These are phyloP conservation scores for Nemurella pictetii DNA, from an alignment of 2,888 invertebrate genomes.

Conservation along the genomic window DNA sequence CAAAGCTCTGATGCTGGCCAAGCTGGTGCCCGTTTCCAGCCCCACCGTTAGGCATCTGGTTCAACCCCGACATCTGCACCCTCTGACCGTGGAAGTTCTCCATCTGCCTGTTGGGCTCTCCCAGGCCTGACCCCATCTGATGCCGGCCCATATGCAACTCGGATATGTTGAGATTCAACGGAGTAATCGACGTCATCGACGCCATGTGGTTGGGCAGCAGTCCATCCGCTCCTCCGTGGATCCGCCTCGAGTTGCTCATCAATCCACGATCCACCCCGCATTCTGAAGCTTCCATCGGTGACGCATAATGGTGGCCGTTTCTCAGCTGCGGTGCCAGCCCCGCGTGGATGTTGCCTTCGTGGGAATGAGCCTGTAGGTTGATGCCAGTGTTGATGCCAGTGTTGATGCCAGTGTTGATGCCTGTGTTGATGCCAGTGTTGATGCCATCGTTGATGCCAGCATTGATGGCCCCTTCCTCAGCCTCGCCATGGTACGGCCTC, in stretches of 20 bases:
- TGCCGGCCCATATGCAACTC: slow-evolving; percentile 37
- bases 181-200: slow-evolving; percentile 31
- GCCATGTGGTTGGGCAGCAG: slow-evolving; percentile 33
- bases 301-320: slow-evolving; percentile 12
- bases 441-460: too few relatives aligned
- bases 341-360: background rate
- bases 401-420: background rate
- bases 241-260: slow-evolving; percentile 32
- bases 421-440: too few relatives aligned
- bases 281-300: background rate
- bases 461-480: too few relatives aligned
- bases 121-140: slow-evolving; percentile 24
- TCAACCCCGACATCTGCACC: background rate
- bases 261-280: slow-evolving; percentile 20
- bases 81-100: slow-evolving; percentile 18
- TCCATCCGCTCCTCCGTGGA: slow-evolving; percentile 10
- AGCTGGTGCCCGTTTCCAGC: slow-evolving; percentile 32
- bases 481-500: background rate
- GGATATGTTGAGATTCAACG: slow-evolving; percentile 40
- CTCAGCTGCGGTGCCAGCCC: background rate
- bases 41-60: slow-evolving; percentile 28
- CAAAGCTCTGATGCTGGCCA: slow-evolving; percentile 36
- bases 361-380: background rate
- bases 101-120: background rate
- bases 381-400: background rate